A percentile compares a stretch with the other conserved stretches of the same genome.
phyloP scores from a whole-genome alignment of 2,113 vertebrate species.

The Lutjanus erythropterus region DNA sequence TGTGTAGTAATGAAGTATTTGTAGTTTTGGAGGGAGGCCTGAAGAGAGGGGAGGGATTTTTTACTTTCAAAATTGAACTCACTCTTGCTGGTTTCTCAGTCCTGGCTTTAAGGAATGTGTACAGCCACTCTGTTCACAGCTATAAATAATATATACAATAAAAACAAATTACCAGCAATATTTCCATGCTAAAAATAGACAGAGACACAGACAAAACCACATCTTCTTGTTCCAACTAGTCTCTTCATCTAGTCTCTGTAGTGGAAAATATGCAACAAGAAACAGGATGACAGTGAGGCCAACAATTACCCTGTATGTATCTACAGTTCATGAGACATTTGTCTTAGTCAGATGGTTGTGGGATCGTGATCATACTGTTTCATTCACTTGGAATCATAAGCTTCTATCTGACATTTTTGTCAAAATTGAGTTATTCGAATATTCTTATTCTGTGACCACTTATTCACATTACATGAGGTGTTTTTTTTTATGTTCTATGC shows the following conservation, averaged over 20 bases:
- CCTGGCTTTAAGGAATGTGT: no score
- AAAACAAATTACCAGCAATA: not conserved
- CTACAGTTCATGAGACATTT: not conserved
- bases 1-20: no score
- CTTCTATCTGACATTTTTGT: no score
- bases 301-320: not conserved
- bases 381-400: no score
- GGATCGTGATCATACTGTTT: not conserved
- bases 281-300: conserved; percentile 7
- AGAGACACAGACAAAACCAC: not conserved
- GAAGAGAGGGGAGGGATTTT: no score
- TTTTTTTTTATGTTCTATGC: no score
- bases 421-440: no score
- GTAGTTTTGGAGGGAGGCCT: no score
- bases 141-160: not conserved
- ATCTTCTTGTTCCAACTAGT: conserved; percentile 24
- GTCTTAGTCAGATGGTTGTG: conserved; percentile 6
- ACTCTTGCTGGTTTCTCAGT: no score
- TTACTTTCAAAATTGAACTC: no score
- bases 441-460: no score
- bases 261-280: conserved; percentile 30
- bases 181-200: conserved; percentile 9
- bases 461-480: no score
- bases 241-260: not conserved
- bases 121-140: not conserved